Evolutionary conservation across 2,113 vertebrate species (phyloP).

Genomic region (Halcyon malimbica): DNA sequence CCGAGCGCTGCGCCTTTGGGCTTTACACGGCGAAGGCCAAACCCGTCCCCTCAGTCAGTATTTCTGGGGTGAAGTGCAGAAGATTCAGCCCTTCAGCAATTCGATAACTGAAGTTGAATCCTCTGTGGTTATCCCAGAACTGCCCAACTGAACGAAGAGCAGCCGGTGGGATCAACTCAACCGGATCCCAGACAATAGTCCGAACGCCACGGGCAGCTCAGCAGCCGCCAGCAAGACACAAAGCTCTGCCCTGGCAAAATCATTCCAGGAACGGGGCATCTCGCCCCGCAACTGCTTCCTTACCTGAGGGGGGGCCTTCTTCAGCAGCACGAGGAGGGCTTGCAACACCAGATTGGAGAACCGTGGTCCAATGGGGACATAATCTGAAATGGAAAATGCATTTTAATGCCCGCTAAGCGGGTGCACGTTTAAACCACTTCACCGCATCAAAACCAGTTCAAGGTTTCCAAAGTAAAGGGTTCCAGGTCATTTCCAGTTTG

Average conservation of each 20-base stretch:
- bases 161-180: slow-evolving; percentile 1
- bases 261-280: background rate
- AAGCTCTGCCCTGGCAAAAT: background rate
- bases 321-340: slow-evolving; percentile 92
- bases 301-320: slow-evolving; percentile 95
- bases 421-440: background rate
- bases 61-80: background rate
- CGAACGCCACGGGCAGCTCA: background rate
- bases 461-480: background rate
- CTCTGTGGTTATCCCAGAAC: background rate
- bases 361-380: slow-evolving; percentile 93
- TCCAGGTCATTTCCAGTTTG: background rate
- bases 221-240: background rate
- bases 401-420: background rate
- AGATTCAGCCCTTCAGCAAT: background rate
- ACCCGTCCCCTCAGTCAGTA: background rate
- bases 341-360: slow-evolving; percentile 97
- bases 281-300: background rate
- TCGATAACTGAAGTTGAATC: background rate
- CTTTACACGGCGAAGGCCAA: background rate
- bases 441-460: background rate
- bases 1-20: background rate
- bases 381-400: slow-evolving; percentile 81
- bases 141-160: background rate
- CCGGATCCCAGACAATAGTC: background rate